Percentiles rank a stretch among this genome's conserved stretches.
Evolutionary conservation across 2,113 vertebrate genomes (phyloP).

Genomic region (Isichthys henryi): DNA sequence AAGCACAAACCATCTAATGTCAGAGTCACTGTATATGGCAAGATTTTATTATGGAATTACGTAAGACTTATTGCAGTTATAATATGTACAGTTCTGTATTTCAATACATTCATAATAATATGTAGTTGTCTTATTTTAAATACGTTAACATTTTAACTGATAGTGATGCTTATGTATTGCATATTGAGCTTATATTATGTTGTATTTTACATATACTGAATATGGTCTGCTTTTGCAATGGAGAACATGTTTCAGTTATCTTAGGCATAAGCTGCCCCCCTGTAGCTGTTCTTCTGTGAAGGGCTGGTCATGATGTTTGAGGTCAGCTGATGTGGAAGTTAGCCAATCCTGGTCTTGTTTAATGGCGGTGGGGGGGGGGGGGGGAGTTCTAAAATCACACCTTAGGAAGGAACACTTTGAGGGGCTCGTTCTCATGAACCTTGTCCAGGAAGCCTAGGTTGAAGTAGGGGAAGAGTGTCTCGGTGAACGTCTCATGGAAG

Average conservation of each 20-base stretch:
- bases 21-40: background rate
- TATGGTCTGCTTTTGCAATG: background rate
- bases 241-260: background rate
- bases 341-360: background rate
- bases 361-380: background rate
- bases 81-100: background rate
- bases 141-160: background rate
- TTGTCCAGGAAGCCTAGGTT: slow-evolving; percentile 66
- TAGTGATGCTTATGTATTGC: background rate
- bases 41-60: background rate
- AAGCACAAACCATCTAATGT: background rate
- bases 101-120: background rate
- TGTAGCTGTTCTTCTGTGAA: background rate
- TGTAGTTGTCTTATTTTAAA: background rate
- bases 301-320: background rate
- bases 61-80: background rate
- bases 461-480: slow-evolving; percentile 67
- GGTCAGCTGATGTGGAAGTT: background rate
- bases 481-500: slow-evolving; percentile 60
- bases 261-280: background rate
- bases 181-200: background rate
- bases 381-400: slow-evolving; percentile 37
- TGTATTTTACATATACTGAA: background rate
- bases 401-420: slow-evolving; percentile 68
- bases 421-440: slow-evolving; percentile 68